A percentile compares a stretch with the other conserved stretches of the same genome.
phyloP scores from a whole-genome alignment of 2,888 invertebrate species.

The Chironomus tentans region DNA sequence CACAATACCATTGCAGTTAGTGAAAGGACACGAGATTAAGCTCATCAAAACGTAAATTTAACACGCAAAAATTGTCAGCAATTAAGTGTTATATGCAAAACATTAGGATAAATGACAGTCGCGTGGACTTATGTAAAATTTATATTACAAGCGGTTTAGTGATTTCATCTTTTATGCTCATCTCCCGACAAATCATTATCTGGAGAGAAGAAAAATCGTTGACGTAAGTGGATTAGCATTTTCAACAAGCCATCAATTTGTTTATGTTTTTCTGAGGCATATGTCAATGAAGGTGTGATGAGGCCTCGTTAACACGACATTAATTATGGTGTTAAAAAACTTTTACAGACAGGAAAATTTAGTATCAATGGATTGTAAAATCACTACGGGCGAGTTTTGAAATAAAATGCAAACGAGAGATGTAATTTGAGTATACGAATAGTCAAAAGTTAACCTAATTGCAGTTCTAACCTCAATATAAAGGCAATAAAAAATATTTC shows the following conservation, averaged over 20 bases:
- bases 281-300: background rate
- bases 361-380: too few species aligned
- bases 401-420: too few species aligned
- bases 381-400: too few species aligned
- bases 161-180: too few species aligned
- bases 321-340: background rate
- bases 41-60: too few species aligned
- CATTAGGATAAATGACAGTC: background rate
- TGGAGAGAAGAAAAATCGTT: background rate
- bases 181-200: background rate
- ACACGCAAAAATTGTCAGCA: background rate
- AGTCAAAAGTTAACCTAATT: background rate
- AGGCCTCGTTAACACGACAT: background rate
- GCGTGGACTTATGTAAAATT: background rate
- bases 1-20: background rate
- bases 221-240: conserved; percentile 10
- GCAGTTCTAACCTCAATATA: background rate
- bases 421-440: too few species aligned
- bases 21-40: too few species aligned
- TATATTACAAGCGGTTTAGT: background rate
- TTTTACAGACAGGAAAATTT: background rate
- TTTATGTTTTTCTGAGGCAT: background rate
- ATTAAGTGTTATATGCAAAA: too few species aligned
- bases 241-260: background rate
- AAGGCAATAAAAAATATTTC: background rate